Base-by-base conservation (phyloP, 1,140 invertebrate genomes). In the Drosophila subpulchrella region DNA sequence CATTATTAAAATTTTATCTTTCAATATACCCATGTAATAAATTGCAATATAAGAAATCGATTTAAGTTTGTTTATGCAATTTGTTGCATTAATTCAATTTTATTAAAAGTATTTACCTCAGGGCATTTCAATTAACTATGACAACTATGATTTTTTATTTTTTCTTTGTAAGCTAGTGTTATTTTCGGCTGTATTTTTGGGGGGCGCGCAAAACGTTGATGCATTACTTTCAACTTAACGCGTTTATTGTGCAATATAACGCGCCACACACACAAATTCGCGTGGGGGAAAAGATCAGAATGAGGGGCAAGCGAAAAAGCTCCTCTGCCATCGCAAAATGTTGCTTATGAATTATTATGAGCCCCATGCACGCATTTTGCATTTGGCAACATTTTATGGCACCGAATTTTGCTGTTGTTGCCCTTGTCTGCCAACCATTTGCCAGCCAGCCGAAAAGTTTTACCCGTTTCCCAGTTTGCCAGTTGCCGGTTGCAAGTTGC, bases 261-360 rank as follows among this genome's bases (percentile, higher is more conserved):
- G 66, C 47, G 60, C 32, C 41, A 47, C 74, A 60, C 54, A 75
- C 46, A 39, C 51, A 47, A 36, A 50, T 24, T 17, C 60, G 15
- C 50, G 32, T 20, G 10, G 11, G 27, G 27, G 0, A 36, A 10
- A 6, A 32, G 11, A 32, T 39, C 32, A 24, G 62, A 24, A 30
- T 24, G 15, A 36, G 46, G 46, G 46, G 34, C 20, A 0, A 15
- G 38, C n/a, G 48, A 10, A n/a, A 27, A 17, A 24, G 39, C 65
- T 42, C 8, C 63, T 24, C 42, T 86, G 83, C 79, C 80, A 83
- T 50, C 34, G 67, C 83, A 77, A 65, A 90, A 84, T 89, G 85
- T 89, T 81, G 84, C 84, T 89, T 90, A 89, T 89, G 84, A 89
- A 89, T 89, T 89, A 89, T 89, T 89, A 89, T 89, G 80, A 89